Percentiles rank a stretch among this genome's conserved stretches.
phyloP scores from a whole-genome alignment of 2,888 invertebrate species.

The Tipula unca region DNA sequence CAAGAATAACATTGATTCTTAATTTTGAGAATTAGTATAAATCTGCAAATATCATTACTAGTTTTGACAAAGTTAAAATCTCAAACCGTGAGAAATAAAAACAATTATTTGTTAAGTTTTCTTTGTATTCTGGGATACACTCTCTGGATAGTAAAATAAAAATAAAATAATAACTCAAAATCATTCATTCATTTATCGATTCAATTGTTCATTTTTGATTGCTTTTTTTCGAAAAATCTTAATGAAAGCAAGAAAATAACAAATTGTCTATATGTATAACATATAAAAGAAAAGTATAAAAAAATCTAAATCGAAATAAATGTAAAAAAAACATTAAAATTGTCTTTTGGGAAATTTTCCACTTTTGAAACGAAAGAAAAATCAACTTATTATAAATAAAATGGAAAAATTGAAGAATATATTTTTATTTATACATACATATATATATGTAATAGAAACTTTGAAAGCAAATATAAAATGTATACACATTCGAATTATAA shows the following conservation, averaged over 20 bases:
- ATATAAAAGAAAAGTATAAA: background rate
- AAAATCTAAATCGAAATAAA: no score
- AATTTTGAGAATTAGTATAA: background rate
- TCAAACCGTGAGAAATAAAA: background rate
- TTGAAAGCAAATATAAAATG: background rate
- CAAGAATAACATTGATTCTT: background rate
- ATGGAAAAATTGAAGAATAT: background rate
- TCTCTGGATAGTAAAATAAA: background rate
- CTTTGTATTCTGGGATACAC: background rate
- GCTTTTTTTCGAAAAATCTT: background rate
- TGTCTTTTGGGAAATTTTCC: constrained; percentile 14
- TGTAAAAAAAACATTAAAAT: background rate
- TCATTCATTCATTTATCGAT: background rate
- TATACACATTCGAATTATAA: background rate
- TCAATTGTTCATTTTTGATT: background rate
- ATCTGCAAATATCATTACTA: background rate
- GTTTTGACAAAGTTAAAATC: background rate
- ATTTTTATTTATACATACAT: background rate
- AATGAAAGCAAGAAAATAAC: background rate
- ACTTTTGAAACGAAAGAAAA: background rate
- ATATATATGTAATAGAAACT: background rate
- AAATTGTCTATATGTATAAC: background rate
- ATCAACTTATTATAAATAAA: background rate
- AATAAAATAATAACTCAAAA: background rate
- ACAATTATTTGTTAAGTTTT: background rate